phyloP scores from a whole-genome alignment of 2,113 vertebrate species.

The Thermophis baileyi region DNA sequence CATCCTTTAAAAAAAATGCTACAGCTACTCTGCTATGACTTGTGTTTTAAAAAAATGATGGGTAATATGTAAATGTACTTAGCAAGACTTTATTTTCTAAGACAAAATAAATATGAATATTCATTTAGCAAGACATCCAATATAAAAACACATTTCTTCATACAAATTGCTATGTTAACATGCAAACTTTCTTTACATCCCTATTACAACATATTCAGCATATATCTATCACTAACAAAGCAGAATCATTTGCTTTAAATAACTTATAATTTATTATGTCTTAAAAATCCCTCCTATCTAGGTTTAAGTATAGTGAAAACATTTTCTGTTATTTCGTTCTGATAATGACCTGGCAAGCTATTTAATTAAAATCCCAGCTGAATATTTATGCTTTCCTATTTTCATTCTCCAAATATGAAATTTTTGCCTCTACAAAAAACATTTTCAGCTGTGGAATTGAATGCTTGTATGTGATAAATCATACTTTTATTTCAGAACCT shows the following conservation, averaged over 20 bases:
- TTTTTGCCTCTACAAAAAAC: background rate
- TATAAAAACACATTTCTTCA: background rate
- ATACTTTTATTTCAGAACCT: background rate
- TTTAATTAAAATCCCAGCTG: constrained; percentile 4
- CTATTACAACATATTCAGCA: background rate
- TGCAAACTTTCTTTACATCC: background rate
- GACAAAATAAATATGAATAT: background rate
- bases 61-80: background rate
- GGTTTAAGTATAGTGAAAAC: background rate
- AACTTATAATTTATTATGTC: background rate
- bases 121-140: background rate
- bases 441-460: background rate
- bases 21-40: background rate
- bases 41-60: background rate
- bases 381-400: background rate
- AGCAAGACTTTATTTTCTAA: background rate
- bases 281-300: background rate
- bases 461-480: background rate
- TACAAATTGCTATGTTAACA: background rate
- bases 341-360: background rate
- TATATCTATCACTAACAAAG: background rate
- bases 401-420: background rate
- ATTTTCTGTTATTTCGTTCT: constrained; percentile 17
- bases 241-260: background rate
- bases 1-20: background rate